A percentile compares a stretch with the other conserved stretches of the same genome.
These are phyloP conservation scores for Stomorhina lunata DNA, from an alignment of 2,888 invertebrate species.

Conservation along the genomic window DNA sequence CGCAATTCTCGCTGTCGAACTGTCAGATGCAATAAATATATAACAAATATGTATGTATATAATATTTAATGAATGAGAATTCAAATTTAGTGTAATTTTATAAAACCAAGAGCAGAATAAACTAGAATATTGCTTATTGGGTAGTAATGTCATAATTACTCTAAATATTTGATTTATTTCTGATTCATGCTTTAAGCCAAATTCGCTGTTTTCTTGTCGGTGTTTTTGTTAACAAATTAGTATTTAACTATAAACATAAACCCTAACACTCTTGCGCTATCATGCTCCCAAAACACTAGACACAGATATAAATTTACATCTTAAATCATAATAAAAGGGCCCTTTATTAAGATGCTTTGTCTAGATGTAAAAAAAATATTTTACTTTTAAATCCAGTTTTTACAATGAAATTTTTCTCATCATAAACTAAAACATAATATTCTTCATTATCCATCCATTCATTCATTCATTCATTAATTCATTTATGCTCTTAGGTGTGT, in stretches of 20 bases:
- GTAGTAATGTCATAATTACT: background rate
- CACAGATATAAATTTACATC: background rate
- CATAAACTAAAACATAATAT: constrained; percentile 23
- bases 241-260: constrained; percentile 26
- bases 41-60: no score
- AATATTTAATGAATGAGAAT: no score
- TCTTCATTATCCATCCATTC: background rate
- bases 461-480: no score
- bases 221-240: constrained; percentile 34
- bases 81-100: no score
- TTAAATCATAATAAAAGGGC: no score
- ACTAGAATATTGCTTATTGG: no score
- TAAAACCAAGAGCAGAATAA: no score
- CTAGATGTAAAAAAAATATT: constrained; percentile 5
- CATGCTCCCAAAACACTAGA: background rate
- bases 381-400: constrained; percentile 41
- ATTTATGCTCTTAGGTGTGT: background rate
- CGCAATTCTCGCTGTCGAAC: no score
- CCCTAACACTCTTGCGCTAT: background rate
- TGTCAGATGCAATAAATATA: no score
- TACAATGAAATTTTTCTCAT: constrained; percentile 48
- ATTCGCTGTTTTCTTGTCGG: background rate
- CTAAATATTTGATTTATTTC: background rate
- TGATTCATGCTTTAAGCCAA: background rate
- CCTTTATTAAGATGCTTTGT: constrained; percentile 38